Evolutionary conservation across 2,113 vertebrate species (phyloP).

Genomic region (Grammomys surdaster): DNA sequence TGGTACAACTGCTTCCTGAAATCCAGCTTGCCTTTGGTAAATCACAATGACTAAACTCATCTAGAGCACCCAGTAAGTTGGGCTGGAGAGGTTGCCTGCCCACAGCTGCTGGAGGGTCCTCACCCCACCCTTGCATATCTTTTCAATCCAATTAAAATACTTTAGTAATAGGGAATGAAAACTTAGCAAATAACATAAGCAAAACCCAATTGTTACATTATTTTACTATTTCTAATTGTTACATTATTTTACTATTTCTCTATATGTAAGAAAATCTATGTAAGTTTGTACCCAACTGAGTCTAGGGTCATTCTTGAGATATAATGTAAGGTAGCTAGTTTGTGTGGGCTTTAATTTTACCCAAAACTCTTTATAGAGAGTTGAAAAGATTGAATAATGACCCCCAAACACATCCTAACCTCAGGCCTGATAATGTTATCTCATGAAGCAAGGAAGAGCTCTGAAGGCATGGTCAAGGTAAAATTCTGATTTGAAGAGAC

Average conservation of each 20-base stretch:
- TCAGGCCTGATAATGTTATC: neutral
- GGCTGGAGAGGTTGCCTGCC: neutral
- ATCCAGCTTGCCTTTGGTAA: neutral
- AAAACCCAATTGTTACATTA: neutral
- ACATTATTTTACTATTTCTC: neutral
- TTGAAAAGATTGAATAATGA: neutral
- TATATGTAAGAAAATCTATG: neutral
- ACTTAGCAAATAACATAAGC: neutral
- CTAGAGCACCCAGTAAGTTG: neutral
- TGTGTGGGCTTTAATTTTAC: neutral
- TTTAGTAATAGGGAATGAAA: neutral
- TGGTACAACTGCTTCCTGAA: neutral
- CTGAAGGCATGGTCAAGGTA: neutral
- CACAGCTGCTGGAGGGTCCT: neutral
- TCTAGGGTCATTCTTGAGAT: neutral
- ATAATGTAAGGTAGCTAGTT: neutral
- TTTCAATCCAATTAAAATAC: constrained; percentile 9
- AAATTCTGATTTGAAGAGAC: neutral
- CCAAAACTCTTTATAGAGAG: neutral
- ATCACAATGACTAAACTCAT: neutral
- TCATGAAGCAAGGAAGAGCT: neutral
- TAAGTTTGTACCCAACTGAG: neutral
- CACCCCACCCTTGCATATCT: neutral
- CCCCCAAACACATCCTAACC: neutral
- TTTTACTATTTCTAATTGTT: neutral